Percentiles rank a stretch among this genome's conserved stretches.
These are phyloP conservation scores for Lerema accius DNA, from an alignment of 1,140 invertebrate species.

Conservation along the genomic window DNA sequence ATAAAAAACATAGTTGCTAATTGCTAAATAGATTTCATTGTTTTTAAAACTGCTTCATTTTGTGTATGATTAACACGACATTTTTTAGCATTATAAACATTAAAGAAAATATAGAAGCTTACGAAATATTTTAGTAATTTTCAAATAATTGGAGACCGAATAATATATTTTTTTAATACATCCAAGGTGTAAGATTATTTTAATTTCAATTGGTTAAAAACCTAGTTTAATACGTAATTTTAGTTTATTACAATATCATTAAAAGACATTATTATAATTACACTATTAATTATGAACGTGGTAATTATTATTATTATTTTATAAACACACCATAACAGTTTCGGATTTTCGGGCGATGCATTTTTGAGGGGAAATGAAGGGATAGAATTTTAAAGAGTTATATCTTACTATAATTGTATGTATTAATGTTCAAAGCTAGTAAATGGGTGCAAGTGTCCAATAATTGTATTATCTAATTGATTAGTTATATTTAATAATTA, in stretches of 20 bases:
- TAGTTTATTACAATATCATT: conserved; percentile 4
- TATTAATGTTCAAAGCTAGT: conserved; percentile 10
- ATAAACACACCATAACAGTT: conserved; percentile 7
- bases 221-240: conserved; percentile 12
- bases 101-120: too few relatives aligned
- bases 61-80: too few relatives aligned
- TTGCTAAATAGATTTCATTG: too few relatives aligned
- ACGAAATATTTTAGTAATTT: too few relatives aligned
- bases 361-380: neutral
- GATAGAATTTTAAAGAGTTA: neutral
- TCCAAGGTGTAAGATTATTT: too few relatives aligned
- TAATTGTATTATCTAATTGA: conserved; percentile 23
- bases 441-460: conserved; percentile 25
- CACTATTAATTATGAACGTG: neutral
- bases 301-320: conserved; percentile 6
- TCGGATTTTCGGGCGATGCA: neutral
- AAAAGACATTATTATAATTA: neutral
- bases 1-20: too few relatives aligned
- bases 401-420: conserved; percentile 6
- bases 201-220: conserved; percentile 27
- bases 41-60: too few relatives aligned
- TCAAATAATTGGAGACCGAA: conserved; percentile 37
- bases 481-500: conserved; percentile 29
- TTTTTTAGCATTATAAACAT: too few relatives aligned
- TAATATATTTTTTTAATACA: too few relatives aligned